Base-by-base conservation (phyloP, 2,113 vertebrate genomes). In the Hassar affinis region DNA sequence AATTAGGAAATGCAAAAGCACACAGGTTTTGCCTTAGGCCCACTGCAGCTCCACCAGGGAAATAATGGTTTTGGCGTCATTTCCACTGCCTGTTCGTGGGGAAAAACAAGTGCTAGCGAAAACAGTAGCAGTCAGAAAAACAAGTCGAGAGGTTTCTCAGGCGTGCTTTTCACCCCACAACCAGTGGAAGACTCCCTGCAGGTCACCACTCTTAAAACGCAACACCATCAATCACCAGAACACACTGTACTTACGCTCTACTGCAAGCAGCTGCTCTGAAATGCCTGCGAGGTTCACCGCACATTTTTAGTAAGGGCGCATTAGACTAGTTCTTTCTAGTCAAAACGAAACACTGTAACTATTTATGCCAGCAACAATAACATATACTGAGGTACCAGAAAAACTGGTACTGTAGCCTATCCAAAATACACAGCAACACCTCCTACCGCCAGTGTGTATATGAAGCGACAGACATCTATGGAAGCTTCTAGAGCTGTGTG, bases 121-220 rank as follows among this genome's bases (percentile, higher is more conserved):
- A 42, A 42, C 3, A 42, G 6, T 42, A 42, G 6, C 2, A 42
- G 38, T 42, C 38, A 30, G 6, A 52, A 62, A 85, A 82, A 59
- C 42, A 76, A 64, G 85, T 35, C 4, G 35, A 49, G 80, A 56
- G 56, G 80, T 71, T 74, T n/a, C 33, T 74, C 62, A 75, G 85
- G 77, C 51, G 59, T 80, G n/a, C 81, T 75, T 42, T 76, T 62
- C 62, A 54, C 81, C 30, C 14, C 25, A n/a, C 1, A 38, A 80
- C 6, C 81, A 33, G 27, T 3, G 38, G 18, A 35, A 35, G 33
- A 80, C 72, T 56, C 77, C 47, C 15, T 56, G 51, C 51, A 80
- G 33, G 49, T 49, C 64, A 47, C 74, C 66, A 45, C 33, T 79
- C 62, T 64, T 35, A 74, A 30, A 74, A 82, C 42, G 3, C 79